Percentiles rank a stretch among this genome's conserved stretches.
Conservation (phyloP, 2,797 vertebrate genomes). For the Phrynocephalus vlangalii region DNA sequence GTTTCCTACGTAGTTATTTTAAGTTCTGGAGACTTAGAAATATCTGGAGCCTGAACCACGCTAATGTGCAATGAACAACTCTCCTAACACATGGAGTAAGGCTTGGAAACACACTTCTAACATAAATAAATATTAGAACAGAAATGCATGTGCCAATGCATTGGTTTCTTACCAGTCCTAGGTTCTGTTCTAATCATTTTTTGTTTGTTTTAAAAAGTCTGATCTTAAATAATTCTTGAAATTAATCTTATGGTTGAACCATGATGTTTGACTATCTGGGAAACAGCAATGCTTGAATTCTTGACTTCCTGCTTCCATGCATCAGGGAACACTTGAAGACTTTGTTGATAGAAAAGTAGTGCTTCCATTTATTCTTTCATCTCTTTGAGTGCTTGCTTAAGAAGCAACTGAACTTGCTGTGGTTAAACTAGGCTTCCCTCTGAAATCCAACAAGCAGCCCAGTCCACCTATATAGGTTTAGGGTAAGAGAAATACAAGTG, state of each 20-base stretch:
- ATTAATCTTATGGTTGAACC: background rate
- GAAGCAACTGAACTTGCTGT: constrained; percentile 10
- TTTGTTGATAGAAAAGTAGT: constrained; percentile 19
- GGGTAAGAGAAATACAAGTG: background rate
- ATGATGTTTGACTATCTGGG: constrained; percentile 7
- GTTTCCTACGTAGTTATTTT: background rate
- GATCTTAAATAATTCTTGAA: constrained; percentile 25
- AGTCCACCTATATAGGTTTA: background rate
- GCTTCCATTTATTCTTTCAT: constrained; percentile 13
- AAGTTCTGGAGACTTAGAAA: background rate
- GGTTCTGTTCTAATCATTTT: background rate
- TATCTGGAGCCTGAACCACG: background rate
- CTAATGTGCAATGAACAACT: background rate
- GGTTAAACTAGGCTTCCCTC: background rate
- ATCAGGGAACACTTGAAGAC: constrained; percentile 17
- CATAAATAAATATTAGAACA: constrained; percentile 5
- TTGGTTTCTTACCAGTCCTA: background rate
- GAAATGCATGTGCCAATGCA: background rate
- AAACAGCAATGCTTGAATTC: background rate
- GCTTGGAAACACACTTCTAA: background rate
- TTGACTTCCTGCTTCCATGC: background rate
- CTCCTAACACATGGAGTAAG: background rate
- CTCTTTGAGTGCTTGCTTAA: background rate
- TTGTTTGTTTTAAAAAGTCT: background rate
- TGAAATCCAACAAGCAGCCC: constrained; percentile 22